Conservation (phyloP, 2,113 vertebrate genomes). For the Pterocles orientalis region DNA sequence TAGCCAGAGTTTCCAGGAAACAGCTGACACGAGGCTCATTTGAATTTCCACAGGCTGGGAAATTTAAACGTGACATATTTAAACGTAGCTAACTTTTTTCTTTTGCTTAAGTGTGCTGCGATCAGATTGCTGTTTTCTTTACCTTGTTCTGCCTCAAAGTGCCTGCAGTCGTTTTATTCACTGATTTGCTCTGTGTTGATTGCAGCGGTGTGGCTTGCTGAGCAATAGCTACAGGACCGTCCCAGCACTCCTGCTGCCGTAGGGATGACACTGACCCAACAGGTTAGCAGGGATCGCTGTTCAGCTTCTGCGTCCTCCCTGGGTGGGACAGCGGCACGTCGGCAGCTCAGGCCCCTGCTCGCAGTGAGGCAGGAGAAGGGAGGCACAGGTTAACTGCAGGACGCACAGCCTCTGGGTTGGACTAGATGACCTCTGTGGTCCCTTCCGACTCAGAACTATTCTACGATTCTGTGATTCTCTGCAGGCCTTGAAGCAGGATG, state of each 20-base stretch:
- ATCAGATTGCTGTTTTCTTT: neutral
- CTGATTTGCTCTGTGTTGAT: neutral
- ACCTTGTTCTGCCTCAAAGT: neutral
- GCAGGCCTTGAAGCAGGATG: neutral
- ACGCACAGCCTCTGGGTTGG: neutral
- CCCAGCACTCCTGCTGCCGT: neutral
- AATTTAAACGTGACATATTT: accelerated
- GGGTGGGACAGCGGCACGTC: accelerated
- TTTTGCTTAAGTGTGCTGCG: neutral
- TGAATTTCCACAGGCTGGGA: neutral
- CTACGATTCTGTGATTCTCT: too few species aligned
- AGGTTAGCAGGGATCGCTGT: neutral
- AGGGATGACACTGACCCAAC: neutral
- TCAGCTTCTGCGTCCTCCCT: neutral
- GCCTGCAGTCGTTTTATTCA: neutral
- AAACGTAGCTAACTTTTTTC: neutral
- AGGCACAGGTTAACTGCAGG: neutral
- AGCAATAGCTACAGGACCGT: accelerated
- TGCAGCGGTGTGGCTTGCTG: neutral
- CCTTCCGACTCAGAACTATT: too few species aligned
- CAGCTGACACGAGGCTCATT: neutral
- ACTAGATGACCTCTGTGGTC: too few species aligned
- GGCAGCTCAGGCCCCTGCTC: neutral
- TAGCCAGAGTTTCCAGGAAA: neutral
- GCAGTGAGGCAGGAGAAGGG: accelerated